Conservation (phyloP, 2,113 vertebrate genomes). For the Euleptes europaea region DNA sequence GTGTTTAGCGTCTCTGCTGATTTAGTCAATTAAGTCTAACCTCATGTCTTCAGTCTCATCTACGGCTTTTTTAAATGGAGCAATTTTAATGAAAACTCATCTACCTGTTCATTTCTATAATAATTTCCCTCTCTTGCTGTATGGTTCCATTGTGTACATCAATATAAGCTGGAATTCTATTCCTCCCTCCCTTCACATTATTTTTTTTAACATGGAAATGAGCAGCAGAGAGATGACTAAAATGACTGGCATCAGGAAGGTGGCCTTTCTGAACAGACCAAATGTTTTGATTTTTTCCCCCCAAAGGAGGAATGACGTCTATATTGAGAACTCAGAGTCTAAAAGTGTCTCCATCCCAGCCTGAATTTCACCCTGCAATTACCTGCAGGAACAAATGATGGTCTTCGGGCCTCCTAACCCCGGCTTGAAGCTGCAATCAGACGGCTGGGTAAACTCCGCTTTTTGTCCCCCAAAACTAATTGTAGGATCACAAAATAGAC, state of each 20-base stretch:
- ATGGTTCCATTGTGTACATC: constrained; percentile 15
- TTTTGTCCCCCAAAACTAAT: background rate
- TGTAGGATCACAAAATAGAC: background rate
- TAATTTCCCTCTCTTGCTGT: constrained; percentile 45
- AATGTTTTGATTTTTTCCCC: background rate
- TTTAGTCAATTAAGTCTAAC: constrained; percentile 76
- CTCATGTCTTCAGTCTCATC: constrained; percentile 65
- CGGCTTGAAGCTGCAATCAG: fast-evolving
- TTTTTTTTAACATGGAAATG: background rate
- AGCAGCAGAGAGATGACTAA: background rate
- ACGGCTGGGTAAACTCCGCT: fast-evolving
- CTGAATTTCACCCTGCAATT: background rate
- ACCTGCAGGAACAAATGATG: background rate
- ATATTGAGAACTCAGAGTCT: background rate
- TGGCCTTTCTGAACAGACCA: background rate
- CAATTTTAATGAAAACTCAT: constrained; percentile 69
- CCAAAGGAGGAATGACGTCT: fast-evolving
- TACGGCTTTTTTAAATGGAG: constrained; percentile 65
- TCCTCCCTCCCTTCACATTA: background rate
- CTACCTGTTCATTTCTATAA: constrained; percentile 66
- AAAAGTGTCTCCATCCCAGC: background rate
- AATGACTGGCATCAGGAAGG: background rate
- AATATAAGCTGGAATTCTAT: constrained; percentile 1
- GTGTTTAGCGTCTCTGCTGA: constrained; percentile 51
- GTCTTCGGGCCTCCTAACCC: background rate